A percentile compares a stretch with the other conserved stretches of the same genome.
Conservation (phyloP, 1,140 invertebrate genomes). For the Myzus persicae region DNA sequence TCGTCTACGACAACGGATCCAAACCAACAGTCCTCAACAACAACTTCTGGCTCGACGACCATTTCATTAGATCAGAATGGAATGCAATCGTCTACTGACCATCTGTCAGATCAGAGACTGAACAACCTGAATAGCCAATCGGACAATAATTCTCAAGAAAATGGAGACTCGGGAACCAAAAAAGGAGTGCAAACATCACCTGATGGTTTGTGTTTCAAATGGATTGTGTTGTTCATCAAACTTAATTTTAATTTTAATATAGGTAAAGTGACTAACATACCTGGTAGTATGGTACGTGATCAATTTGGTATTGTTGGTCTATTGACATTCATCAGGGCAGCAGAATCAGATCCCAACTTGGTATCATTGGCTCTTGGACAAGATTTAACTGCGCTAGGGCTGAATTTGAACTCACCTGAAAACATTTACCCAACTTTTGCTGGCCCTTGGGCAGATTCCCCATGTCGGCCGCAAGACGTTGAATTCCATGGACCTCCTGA, state of each 20-base stretch:
- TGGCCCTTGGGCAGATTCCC: constrained; percentile 96
- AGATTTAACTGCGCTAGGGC: constrained; percentile 94
- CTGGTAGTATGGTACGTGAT: constrained; percentile 96
- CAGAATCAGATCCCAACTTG: constrained; percentile 94
- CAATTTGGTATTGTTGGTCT: constrained; percentile 99
- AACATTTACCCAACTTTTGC: constrained; percentile 97
- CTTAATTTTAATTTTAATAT: not conserved
- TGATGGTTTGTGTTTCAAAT: constrained; percentile 74
- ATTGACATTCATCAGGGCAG: constrained; percentile 95
- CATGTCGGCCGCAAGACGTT: constrained; percentile 97
- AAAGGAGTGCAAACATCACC: constrained; percentile 91
- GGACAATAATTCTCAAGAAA: constrained; percentile 58
- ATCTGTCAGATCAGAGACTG: constrained; percentile 52
- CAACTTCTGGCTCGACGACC: constrained; percentile 42
- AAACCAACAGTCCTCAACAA: constrained; percentile 48
- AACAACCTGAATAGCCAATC: constrained; percentile 55
- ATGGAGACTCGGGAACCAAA: constrained; percentile 68
- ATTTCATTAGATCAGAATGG: constrained; percentile 56
- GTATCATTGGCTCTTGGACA: constrained; percentile 95
- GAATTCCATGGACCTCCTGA: constrained; percentile 98
- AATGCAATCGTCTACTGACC: constrained; percentile 49
- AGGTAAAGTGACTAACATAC: constrained; percentile 97
- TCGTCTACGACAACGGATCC: constrained; percentile 62
- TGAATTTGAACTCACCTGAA: constrained; percentile 97
- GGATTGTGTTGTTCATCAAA: not conserved